These are phyloP conservation scores for Ornithorhynchus anatinus DNA, from an alignment of 2,113 vertebrate species.

Conservation along the genomic window DNA sequence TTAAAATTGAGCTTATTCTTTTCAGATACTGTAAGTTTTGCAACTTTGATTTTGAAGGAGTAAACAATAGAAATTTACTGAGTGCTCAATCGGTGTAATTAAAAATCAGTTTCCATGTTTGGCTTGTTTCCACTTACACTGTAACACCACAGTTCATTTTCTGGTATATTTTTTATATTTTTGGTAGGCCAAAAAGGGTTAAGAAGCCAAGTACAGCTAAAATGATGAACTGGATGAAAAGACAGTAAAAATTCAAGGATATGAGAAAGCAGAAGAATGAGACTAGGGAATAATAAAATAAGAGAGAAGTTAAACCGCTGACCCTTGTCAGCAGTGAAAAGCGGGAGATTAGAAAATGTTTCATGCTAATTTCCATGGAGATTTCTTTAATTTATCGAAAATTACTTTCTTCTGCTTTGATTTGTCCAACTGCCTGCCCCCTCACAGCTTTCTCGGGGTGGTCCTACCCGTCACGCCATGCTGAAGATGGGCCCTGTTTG, in stretches of 20 bases:
- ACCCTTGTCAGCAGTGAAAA: conserved; percentile 94
- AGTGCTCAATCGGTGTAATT: background rate
- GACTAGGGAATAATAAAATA: conserved; percentile 81
- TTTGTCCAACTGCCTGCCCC: conserved; percentile 82
- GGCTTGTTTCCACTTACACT: conserved; percentile 46
- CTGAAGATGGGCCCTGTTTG: conserved; percentile 78
- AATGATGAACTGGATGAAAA: conserved; percentile 48
- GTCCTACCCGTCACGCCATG: conserved; percentile 86
- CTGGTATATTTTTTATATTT: conserved; percentile 50
- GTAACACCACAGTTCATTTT: conserved; percentile 39
- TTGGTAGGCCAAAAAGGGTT: conserved; percentile 58
- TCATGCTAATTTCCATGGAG: conserved; percentile 99
- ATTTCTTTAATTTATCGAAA: conserved; percentile 98
- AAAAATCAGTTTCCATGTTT: too few species aligned
- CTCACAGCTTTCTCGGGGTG: conserved; percentile 84
- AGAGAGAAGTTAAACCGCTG: conserved; percentile 88
- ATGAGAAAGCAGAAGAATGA: conserved; percentile 74
- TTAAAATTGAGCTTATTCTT: conserved; percentile 14
- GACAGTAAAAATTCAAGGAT: conserved; percentile 61
- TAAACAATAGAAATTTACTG: conserved; percentile 17
- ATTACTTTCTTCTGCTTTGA: conserved; percentile 92
- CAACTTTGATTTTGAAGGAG: conserved; percentile 47
- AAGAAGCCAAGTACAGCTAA: conserved; percentile 55
- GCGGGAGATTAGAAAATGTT: conserved; percentile 98
- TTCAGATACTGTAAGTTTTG: conserved; percentile 27